These are phyloP conservation scores for Spialia ferax DNA, from an alignment of 2,888 invertebrate species.

Conservation along the genomic window DNA sequence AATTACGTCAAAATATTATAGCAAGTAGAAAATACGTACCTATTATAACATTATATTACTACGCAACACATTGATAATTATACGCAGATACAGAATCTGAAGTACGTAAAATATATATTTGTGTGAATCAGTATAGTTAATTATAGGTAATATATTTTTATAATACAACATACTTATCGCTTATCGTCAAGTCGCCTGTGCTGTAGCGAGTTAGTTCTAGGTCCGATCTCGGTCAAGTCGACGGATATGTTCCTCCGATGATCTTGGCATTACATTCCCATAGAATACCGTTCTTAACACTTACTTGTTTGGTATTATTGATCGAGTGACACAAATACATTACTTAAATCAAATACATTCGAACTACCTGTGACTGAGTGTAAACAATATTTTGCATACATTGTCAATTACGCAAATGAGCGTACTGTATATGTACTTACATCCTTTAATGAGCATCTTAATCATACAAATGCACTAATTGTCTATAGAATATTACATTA, in stretches of 20 bases:
- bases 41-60: too few relatives aligned
- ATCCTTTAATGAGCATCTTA: too few relatives aligned
- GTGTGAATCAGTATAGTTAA: too few relatives aligned
- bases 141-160: background rate
- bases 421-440: too few relatives aligned
- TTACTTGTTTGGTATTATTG: conserved; percentile 37
- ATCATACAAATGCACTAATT: too few relatives aligned
- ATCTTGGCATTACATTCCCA: conserved; percentile 64
- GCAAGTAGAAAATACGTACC: too few relatives aligned
- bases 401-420: conserved; percentile 35
- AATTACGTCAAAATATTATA: too few relatives aligned
- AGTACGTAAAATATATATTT: too few relatives aligned
- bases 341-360: background rate
- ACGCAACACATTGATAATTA: too few relatives aligned
- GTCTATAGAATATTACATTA: too few relatives aligned
- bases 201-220: conserved; percentile 49
- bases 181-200: background rate
- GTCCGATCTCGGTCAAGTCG: conserved; percentile 68
- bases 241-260: conserved; percentile 63
- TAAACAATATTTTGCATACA: conserved; percentile 34
- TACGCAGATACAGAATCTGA: too few relatives aligned
- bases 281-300: conserved; percentile 30
- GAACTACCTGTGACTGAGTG: conserved; percentile 2
- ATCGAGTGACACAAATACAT: conserved; percentile 31
- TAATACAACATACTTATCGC: background rate